Conservation (phyloP, 1,140 invertebrate genomes). For the Agraylea sexmaculata region DNA sequence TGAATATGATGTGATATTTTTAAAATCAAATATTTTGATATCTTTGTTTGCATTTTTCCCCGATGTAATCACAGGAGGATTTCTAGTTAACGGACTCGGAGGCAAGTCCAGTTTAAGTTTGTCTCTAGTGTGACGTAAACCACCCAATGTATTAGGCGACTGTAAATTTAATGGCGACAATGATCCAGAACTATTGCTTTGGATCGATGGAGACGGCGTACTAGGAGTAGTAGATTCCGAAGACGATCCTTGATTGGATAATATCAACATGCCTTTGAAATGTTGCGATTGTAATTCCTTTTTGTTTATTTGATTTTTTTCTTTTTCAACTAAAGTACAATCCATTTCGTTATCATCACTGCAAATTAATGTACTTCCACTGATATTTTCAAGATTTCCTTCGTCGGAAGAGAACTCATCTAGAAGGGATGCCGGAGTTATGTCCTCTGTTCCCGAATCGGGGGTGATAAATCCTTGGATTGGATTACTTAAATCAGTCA, state of each 20-base stretch:
- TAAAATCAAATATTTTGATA: slow-evolving; percentile 20
- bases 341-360: slow-evolving; percentile 22
- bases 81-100: slow-evolving; percentile 31
- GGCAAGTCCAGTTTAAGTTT: slow-evolving; percentile 58
- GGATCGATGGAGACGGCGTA: slow-evolving; percentile 32
- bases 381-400: slow-evolving; percentile 3
- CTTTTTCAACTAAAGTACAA: slow-evolving; percentile 25
- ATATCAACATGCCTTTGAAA: slow-evolving; percentile 14
- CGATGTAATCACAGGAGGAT: slow-evolving; percentile 13
- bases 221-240: slow-evolving; percentile 22
- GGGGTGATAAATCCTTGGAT: slow-evolving; percentile 36
- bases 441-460: slow-evolving; percentile 46
- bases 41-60: slow-evolving; percentile 17
- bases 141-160: slow-evolving; percentile 41
- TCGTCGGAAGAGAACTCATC: slow-evolving; percentile 18
- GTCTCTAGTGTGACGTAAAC: slow-evolving; percentile 58
- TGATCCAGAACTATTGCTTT: slow-evolving; percentile 29
- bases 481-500: slow-evolving; percentile 17
- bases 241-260: slow-evolving; percentile 18
- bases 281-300: slow-evolving; percentile 6
- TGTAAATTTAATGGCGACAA: slow-evolving; percentile 10
- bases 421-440: slow-evolving; percentile 36
- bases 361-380: slow-evolving; percentile 1
- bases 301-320: slow-evolving; percentile 17
- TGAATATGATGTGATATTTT: slow-evolving; percentile 14